Base-by-base conservation (phyloP, 2,888 invertebrate genomes). In the Drosophila macrospina region DNA sequence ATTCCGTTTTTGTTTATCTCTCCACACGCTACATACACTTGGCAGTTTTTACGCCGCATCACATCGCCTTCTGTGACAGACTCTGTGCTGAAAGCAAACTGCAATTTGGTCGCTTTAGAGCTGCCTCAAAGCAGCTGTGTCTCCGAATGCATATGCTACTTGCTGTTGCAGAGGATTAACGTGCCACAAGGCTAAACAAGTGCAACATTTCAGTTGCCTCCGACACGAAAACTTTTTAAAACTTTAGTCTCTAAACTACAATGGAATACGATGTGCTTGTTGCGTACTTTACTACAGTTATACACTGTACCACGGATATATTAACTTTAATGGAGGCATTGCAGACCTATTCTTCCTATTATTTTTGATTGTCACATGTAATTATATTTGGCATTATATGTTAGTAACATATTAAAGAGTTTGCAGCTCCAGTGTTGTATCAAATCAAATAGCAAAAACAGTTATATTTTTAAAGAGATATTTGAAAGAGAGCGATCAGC, bases 1-100 rank as follows among this genome's bases (percentile, higher is more conserved):
- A 83, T 86, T 83, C 81, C 67, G 82, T 75, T 83, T 83, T 84
- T 84, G 81, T 84, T 85, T 83, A 78, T 81, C 59, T 72, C 57
- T 51, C 47, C 66, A 48, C 37, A 74, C 37, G 24, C 51, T 39
- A 56, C 36, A 63, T 20, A 59, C 34, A 50, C 26, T 56, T 51
- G 60, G 15, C 34, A 36, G 66, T 76, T 82, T 82, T 82, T 72
- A 39, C 60, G 41, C 63, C 69, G 73, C 68, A 69, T 61, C 61
- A 70, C 73, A 70, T 61, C 63, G 77, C 68, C 65, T 60, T 67
- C 56, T 74, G 78, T 63, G 66, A 60, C 77, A 70, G 83, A 41
- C 66, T 48, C 52, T 39, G 60, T 54, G 67, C 45, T 71, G 51
- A 56, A 62, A 71, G 70, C 64, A 57, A 57, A 78, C 63, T 75